Base-by-base conservation (phyloP, 2,888 invertebrate genomes). In the Eurois occulta region DNA sequence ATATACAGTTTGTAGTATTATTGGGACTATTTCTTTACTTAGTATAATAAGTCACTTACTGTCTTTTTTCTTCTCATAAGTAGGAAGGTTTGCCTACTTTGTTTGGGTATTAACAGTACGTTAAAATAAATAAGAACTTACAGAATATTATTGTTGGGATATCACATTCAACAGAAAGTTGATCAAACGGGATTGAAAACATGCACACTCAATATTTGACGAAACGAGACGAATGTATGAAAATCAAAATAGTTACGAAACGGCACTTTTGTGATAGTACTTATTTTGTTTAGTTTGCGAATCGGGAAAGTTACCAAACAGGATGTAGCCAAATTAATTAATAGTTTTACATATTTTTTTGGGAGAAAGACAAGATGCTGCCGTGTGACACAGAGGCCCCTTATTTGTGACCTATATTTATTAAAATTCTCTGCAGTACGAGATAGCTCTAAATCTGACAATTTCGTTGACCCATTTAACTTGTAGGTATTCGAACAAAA, bases 381-480 rank as follows among this genome's bases (percentile, higher is more conserved):
- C 32, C 18, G n/a, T 62, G n/a, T 24, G 6, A 48, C 35, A 48
- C 58, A 58, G 46, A 65, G 43, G 41, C 64, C 69, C 28, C 55
- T n/a, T 58, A 41, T 69, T 55, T 75, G 38, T 48, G 24, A 80
- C 68, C 64, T 82, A 81, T 68, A 75, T 81, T 68, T 81, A 71
- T 83, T 67, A 55, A 41, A 77, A 46, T 62, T 48, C 55, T 38
- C 41, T 68, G 60, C 38, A 77, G 64, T 28, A 68, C 21, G 35
- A 48, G 55, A 58, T 72, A 68, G 71, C 72, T 68, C 68, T 60
- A 64, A 52, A 60, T 84, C 72, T 52, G 32, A 60, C 38, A 66
- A 72, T 65, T 84, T 79, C 72, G 68, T 67, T 74, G 74, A 74
- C 80, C 58, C 48, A 80, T 67, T 84, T 80, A 35, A 78, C 6